These are phyloP conservation scores for Harpagifer antarcticus DNA, from an alignment of 2,797 vertebrate species.

Conservation along the genomic window DNA sequence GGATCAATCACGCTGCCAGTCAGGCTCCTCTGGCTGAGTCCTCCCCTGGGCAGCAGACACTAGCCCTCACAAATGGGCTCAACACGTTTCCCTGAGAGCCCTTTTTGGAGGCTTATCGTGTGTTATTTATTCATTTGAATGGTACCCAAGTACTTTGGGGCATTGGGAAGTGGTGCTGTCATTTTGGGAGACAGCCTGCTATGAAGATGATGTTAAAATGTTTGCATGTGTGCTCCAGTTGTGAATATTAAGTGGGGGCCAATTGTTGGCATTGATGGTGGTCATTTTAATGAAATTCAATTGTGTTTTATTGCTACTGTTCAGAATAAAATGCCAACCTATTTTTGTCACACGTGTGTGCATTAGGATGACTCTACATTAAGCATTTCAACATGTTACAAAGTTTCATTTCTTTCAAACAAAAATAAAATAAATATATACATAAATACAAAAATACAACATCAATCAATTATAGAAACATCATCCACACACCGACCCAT, in stretches of 20 bases:
- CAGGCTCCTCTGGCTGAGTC: slow-evolving; percentile 17
- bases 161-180: slow-evolving; percentile 16
- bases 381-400: no score
- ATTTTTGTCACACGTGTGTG: not conserved
- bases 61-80: slow-evolving; percentile 60
- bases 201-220: slow-evolving; percentile 6
- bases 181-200: slow-evolving; percentile 11
- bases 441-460: no score
- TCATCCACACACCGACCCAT: not conserved
- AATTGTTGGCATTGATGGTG: not conserved
- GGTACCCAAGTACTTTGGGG: slow-evolving; percentile 36
- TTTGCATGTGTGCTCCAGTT: not conserved
- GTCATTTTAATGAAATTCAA: not conserved
- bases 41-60: slow-evolving; percentile 46
- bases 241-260: not conserved
- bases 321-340: not conserved
- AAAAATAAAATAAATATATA: no score
- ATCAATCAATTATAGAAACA: no score
- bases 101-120: slow-evolving; percentile 53
- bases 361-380: not conserved
- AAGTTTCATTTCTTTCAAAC: no score
- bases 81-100: slow-evolving; percentile 48
- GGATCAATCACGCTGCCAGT: slow-evolving; percentile 58
- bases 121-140: slow-evolving; percentile 60
- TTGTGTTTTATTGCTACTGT: not conserved